Base-by-base conservation (phyloP, 2,113 vertebrate species). In the Laticauda colubrina region DNA sequence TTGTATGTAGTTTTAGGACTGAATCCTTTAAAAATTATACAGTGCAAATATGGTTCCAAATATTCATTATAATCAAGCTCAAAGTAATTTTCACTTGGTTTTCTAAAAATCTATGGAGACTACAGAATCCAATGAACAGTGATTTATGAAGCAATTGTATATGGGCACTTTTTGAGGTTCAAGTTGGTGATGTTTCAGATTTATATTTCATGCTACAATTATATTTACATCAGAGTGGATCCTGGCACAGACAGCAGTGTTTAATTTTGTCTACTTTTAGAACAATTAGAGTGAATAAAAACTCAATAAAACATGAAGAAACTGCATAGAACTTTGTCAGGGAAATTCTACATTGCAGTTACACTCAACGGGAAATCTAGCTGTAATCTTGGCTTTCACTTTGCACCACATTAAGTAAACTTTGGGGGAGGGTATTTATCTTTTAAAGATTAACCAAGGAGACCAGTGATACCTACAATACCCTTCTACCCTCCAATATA, bases 261-360 rank as follows among this genome's bases (percentile, higher is more conserved):
- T 85, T 85, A 48, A 85, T 89, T 92, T 64, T 85, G 54, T 21
- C 54, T 89, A 21, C 61, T 45, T 81, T 45, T 69, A 56, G 4
- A 48, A 56, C 34, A 88, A 75, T 23, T 39, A 29, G 34, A 75
- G n/a, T 43, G 75, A 81, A 81, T 81, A 81, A 39, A 43, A 43
- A 81, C 34, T 9, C 34, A 43, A 81, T 81, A 81, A 81, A 81
- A 81, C 54, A 26, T 10, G 39, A 24, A 15, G 51, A 90, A 90
- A 90, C 29, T 54, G 29, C 57, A 54, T 3, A 45, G 3, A 48
- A 85, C 43, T 18, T 48, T 43, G 51, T 64, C 21, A 21, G 20
- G 18, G n/a, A 90, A 92, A n/a, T 10, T 53, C 21, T 34, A 34
- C 54, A 89, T 92, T n/a, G 88, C 75, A 61, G 69, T 29, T 93